Conservation (phyloP, 2,797 vertebrate genomes). For the Rhinophrynus dorsalis region DNA sequence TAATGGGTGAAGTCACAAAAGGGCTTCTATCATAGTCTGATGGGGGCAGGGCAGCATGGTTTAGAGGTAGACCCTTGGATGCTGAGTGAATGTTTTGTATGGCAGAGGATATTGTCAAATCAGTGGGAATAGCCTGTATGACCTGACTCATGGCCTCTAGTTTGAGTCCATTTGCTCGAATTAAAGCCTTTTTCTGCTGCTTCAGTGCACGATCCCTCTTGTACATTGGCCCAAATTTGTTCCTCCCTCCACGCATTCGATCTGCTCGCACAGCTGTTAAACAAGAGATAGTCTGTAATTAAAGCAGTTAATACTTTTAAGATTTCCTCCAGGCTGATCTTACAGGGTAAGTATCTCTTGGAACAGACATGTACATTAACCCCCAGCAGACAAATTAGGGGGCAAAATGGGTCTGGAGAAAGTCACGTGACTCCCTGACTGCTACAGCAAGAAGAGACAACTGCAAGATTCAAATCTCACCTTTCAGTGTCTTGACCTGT, state of each 20-base stretch:
- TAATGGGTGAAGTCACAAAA: conserved; percentile 95
- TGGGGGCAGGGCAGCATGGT: conserved; percentile 91
- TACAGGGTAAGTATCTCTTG: too few relatives aligned
- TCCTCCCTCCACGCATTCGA: conserved; percentile 95
- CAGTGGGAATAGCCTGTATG: conserved; percentile 94
- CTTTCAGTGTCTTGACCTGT: too few relatives aligned
- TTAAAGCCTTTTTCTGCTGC: conserved; percentile 97
- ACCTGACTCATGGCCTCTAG: conserved; percentile 97
- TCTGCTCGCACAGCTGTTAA: conserved; percentile 90
- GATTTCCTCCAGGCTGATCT: too few relatives aligned
- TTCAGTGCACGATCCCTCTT: conserved; percentile 96
- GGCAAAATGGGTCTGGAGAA: too few relatives aligned
- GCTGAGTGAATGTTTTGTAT: conserved; percentile 96
- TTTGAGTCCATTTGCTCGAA: conserved; percentile 96
- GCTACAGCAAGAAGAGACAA: too few relatives aligned
- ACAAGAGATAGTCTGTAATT: background rate
- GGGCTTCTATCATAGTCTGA: conserved; percentile 96
- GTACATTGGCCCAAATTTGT: conserved; percentile 99
- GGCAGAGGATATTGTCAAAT: conserved; percentile 93
- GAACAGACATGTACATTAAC: too few relatives aligned
- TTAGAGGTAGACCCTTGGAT: conserved; percentile 94
- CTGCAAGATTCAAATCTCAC: too few relatives aligned
- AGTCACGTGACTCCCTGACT: too few relatives aligned
- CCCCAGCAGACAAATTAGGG: too few relatives aligned
- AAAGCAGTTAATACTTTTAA: background rate